These are phyloP conservation scores for Aphelenchoides bicaudatus DNA, from an alignment of 2,888 invertebrate species.

Conservation along the genomic window DNA sequence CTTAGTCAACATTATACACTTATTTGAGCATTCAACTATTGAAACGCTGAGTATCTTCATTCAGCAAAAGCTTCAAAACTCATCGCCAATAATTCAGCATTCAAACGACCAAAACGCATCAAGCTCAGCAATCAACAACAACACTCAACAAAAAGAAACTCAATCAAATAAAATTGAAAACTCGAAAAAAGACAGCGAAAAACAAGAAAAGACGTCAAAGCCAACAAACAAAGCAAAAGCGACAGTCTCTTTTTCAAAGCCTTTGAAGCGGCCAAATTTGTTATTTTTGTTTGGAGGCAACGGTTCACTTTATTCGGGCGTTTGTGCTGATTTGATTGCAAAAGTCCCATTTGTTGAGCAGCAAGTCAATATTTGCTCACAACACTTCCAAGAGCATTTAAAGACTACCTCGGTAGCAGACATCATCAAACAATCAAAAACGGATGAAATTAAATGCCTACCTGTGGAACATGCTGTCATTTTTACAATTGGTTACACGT, in stretches of 20 bases:
- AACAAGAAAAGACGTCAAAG: background rate
- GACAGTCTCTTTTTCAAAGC: background rate
- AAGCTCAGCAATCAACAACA: too few species aligned
- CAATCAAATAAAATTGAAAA: background rate
- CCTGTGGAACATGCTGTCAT: slow-evolving; percentile 38
- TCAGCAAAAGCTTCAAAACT: slow-evolving; percentile 14
- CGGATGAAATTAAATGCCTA: background rate
- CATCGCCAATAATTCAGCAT: too few species aligned
- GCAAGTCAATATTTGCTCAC: slow-evolving; percentile 12
- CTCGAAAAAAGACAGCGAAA: too few species aligned
- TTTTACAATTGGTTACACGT: slow-evolving; percentile 41
- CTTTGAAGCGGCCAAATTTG: slow-evolving; percentile 17
- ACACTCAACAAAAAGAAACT: background rate
- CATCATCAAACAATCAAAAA: background rate
- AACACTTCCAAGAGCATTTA: slow-evolving; percentile 3
- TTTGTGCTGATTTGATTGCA: slow-evolving; percentile 4
- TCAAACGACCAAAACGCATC: background rate
- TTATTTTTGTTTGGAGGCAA: slow-evolving; percentile 13
- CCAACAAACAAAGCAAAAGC: background rate
- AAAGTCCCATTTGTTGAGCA: slow-evolving; percentile 11
- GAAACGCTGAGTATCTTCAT: slow-evolving; percentile 33
- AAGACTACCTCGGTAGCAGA: slow-evolving; percentile 1
- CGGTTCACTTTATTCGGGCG: background rate
- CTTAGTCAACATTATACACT: slow-evolving; percentile 36
- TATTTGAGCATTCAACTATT: slow-evolving; percentile 40